phyloP scores from a whole-genome alignment of 2,797 vertebrate genomes.

The Sebastolobus alascanus region DNA sequence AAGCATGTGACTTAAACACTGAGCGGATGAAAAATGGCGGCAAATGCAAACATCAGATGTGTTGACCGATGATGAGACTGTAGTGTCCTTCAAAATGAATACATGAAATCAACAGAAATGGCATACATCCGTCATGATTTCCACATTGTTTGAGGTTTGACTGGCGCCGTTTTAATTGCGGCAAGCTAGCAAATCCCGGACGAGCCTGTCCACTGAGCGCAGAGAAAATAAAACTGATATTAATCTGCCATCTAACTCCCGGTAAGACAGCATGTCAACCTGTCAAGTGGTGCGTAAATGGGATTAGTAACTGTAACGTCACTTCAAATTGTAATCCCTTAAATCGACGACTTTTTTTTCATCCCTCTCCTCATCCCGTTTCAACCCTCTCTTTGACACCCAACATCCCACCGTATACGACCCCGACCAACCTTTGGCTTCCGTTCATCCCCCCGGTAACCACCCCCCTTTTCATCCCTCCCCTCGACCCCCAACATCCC shows the following conservation, averaged over 20 bases:
- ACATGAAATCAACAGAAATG: background rate
- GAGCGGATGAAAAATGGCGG: background rate
- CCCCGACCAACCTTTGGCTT: too few relatives aligned
- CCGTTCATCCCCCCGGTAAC: too few relatives aligned
- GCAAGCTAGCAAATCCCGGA: background rate
- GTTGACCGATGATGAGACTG: background rate
- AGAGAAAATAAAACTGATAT: background rate
- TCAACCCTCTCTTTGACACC: too few relatives aligned
- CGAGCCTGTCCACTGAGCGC: background rate
- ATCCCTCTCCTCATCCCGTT: too few relatives aligned
- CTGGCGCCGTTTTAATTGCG: background rate
- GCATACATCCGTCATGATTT: background rate
- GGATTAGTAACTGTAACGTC: background rate
- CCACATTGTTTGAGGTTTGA: background rate
- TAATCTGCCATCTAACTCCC: background rate
- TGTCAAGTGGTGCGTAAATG: background rate
- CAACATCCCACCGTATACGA: too few relatives aligned
- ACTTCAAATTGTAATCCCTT: background rate
- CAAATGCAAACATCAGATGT: background rate
- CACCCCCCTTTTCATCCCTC: accelerated
- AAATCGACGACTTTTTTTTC: too few relatives aligned
- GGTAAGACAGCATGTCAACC: background rate
- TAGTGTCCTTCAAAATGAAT: background rate
- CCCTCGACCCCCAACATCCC: too few relatives aligned
- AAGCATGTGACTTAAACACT: background rate